Conservation (phyloP, 2,888 invertebrate species). For the Lottia scabra region DNA sequence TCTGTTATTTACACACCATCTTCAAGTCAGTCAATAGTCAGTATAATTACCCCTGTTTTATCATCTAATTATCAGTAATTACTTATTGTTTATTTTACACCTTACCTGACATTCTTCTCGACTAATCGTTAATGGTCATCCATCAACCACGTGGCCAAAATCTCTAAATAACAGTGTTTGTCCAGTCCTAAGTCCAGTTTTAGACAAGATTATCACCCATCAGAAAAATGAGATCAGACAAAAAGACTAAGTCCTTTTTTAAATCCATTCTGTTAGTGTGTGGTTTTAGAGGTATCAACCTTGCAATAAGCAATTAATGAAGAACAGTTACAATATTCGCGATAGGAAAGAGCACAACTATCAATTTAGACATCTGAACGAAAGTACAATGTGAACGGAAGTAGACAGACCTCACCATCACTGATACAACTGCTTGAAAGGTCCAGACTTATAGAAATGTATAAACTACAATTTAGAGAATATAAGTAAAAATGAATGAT, state of each 20-base stretch:
- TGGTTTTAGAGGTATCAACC: no score
- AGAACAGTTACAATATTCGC: no score
- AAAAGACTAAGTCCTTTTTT: neutral
- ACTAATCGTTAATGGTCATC: conserved; percentile 1
- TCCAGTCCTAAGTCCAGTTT: neutral
- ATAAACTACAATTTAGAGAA: no score
- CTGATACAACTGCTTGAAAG: no score
- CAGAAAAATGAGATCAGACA: neutral
- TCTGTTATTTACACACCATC: neutral
- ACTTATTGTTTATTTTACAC: neutral
- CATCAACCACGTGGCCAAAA: neutral
- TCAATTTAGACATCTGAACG: no score
- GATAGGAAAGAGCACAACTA: no score
- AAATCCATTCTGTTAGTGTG: no score
- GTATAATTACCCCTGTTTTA: neutral
- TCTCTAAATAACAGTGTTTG: neutral
- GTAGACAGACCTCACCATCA: no score
- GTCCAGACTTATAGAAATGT: no score
- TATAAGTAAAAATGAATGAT: no score
- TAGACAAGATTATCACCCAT: neutral
- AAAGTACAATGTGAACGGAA: no score
- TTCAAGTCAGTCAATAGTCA: neutral
- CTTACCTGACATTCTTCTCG: neutral
- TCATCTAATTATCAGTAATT: neutral
- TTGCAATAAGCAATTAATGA: no score